Evolutionary conservation across 2,797 vertebrate genomes (phyloP).

Genomic region (Neoniphon sammara): DNA sequence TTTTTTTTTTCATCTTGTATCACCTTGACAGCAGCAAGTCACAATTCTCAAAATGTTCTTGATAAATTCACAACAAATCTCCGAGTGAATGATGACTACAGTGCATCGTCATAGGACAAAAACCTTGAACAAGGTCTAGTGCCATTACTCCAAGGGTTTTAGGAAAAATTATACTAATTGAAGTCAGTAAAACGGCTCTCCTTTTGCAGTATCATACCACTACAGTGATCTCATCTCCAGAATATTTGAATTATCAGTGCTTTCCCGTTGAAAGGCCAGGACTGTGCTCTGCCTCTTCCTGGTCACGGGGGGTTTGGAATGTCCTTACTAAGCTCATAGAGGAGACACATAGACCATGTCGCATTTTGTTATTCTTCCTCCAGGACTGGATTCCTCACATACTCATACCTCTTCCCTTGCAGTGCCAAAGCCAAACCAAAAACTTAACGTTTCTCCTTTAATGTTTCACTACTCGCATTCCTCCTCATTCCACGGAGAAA

Average conservation of each 20-base stretch:
- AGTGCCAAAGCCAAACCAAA: conserved; percentile 40
- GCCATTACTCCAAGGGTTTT: background rate
- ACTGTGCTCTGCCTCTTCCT: conserved; percentile 60
- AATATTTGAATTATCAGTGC: conserved; percentile 63
- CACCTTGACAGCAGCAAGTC: conserved; percentile 46
- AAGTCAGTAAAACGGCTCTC: conserved; percentile 31
- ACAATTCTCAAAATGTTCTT: background rate
- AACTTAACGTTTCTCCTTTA: conserved; percentile 33
- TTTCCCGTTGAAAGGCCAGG: conserved; percentile 30
- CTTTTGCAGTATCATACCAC: conserved; percentile 32
- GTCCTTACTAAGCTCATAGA: conserved; percentile 56
- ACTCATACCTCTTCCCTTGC: conserved; percentile 59
- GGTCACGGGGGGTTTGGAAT: conserved; percentile 71
- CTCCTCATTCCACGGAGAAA: conserved; percentile 27
- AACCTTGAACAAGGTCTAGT: background rate
- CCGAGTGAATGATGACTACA: background rate
- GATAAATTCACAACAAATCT: conserved; percentile 6
- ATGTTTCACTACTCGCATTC: conserved; percentile 54
- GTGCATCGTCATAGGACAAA: background rate
- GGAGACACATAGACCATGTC: conserved; percentile 69
- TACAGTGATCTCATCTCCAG: conserved; percentile 66
- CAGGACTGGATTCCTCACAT: conserved; percentile 72
- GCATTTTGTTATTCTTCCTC: conserved; percentile 67
- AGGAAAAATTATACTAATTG: conserved; percentile 6
- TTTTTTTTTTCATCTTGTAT: conserved; percentile 39